Percentiles rank a stretch among this genome's conserved stretches.
Evolutionary conservation across 2,113 vertebrate genomes (phyloP).

Genomic region (Struthio camelus): DNA sequence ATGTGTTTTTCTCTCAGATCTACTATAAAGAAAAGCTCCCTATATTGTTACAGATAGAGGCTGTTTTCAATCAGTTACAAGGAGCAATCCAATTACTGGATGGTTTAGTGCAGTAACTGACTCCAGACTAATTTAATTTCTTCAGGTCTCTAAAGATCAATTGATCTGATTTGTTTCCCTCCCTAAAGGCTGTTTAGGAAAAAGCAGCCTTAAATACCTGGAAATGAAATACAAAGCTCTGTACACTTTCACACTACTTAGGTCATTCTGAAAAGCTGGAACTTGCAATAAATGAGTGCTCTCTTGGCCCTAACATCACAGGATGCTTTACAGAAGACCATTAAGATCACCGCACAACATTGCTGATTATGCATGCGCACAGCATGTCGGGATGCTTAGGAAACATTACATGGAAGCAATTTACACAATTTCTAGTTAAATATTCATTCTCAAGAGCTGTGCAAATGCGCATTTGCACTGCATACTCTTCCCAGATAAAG

Average conservation of each 20-base stretch:
- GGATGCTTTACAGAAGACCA: not conserved
- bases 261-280: slow-evolving; percentile 68
- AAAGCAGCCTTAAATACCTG: slow-evolving; percentile 82
- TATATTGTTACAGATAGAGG: slow-evolving; percentile 84
- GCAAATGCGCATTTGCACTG: not conserved
- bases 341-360: not conserved
- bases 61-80: slow-evolving; percentile 98
- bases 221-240: slow-evolving; percentile 81
- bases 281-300: slow-evolving; percentile 15
- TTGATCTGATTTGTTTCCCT: slow-evolving; percentile 98
- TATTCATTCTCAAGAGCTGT: not conserved
- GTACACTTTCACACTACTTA: slow-evolving; percentile 77
- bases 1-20: slow-evolving; percentile 93
- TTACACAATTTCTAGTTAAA: not conserved
- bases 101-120: slow-evolving; percentile 98
- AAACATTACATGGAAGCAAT: not conserved
- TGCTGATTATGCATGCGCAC: fast-evolving
- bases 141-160: slow-evolving; percentile 98
- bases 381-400: not conserved
- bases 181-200: slow-evolving; percentile 84
- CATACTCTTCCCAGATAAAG: not conserved
- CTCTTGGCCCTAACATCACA: slow-evolving; percentile 28
- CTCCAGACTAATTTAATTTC: slow-evolving; percentile 99
- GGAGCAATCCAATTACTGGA: slow-evolving; percentile 95
- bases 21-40: slow-evolving; percentile 77